Conservation (phyloP, 2,888 invertebrate genomes). For the Helleia helle region DNA sequence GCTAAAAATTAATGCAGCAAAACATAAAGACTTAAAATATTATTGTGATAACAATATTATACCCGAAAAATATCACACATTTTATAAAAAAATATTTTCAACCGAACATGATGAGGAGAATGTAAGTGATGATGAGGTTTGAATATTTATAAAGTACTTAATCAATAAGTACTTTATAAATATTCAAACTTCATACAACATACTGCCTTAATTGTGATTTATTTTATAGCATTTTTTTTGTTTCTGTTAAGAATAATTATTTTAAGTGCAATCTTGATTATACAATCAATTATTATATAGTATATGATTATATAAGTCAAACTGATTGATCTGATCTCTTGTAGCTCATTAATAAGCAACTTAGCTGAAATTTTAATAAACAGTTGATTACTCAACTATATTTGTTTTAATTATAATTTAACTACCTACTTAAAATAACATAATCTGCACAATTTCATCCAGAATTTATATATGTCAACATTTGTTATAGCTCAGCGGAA, state of each 20-base stretch:
- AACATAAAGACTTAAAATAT: background rate
- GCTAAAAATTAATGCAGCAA: background rate
- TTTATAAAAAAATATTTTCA: background rate
- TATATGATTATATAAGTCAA: too few relatives aligned
- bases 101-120: too few relatives aligned
- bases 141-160: too few relatives aligned
- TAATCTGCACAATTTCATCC: background rate
- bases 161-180: too few relatives aligned
- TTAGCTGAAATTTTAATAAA: background rate
- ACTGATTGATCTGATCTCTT: conserved; percentile 1
- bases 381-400: background rate
- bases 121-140: too few relatives aligned
- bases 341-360: background rate
- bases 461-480: background rate
- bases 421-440: background rate
- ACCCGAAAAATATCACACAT: background rate
- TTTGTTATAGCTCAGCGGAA: background rate
- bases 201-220: too few relatives aligned
- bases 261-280: too few relatives aligned
- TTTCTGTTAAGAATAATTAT: too few relatives aligned
- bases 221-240: too few relatives aligned
- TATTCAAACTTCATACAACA: too few relatives aligned
- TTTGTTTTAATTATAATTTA: background rate
- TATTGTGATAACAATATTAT: background rate
- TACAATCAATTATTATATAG: too few relatives aligned